A percentile compares a stretch with the other conserved stretches of the same genome.
Conservation (phyloP, 2,113 vertebrate species). For the Acanthochromis polyacanthus region DNA sequence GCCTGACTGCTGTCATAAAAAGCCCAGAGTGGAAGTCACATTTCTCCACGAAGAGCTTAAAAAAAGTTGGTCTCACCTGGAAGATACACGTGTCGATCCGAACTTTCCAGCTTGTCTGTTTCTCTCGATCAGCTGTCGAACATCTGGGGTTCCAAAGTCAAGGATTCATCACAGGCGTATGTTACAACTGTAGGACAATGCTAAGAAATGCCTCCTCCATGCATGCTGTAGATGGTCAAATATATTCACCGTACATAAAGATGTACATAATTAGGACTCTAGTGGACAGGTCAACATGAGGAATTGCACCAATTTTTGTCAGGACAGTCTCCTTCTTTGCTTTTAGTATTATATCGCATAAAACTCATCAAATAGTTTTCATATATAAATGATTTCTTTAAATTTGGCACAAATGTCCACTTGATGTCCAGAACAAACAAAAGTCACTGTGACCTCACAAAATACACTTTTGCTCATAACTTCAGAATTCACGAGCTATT, state of each 20-base stretch:
- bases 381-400: too few relatives aligned
- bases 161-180: conserved; percentile 72
- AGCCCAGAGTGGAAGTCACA: neutral
- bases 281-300: neutral
- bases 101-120: conserved; percentile 87
- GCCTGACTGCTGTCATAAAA: neutral
- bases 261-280: neutral
- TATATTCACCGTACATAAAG: neutral
- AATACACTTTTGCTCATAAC: too few relatives aligned
- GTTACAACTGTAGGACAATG: neutral
- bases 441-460: too few relatives aligned
- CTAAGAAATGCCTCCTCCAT: neutral
- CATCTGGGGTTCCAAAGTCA: conserved; percentile 89
- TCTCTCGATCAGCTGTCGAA: conserved; percentile 86
- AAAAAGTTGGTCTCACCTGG: conserved; percentile 86
- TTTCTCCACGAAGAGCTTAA: neutral
- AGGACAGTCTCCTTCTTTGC: too few relatives aligned
- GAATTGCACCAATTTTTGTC: too few relatives aligned
- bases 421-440: too few relatives aligned
- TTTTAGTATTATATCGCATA: too few relatives aligned
- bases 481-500: too few relatives aligned
- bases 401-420: too few relatives aligned
- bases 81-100: conserved; percentile 87
- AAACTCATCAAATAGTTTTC: too few relatives aligned
- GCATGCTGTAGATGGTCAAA: neutral